Evolutionary conservation across 2,797 vertebrate species (phyloP).

Genomic region (Gallinago stenura): DNA sequence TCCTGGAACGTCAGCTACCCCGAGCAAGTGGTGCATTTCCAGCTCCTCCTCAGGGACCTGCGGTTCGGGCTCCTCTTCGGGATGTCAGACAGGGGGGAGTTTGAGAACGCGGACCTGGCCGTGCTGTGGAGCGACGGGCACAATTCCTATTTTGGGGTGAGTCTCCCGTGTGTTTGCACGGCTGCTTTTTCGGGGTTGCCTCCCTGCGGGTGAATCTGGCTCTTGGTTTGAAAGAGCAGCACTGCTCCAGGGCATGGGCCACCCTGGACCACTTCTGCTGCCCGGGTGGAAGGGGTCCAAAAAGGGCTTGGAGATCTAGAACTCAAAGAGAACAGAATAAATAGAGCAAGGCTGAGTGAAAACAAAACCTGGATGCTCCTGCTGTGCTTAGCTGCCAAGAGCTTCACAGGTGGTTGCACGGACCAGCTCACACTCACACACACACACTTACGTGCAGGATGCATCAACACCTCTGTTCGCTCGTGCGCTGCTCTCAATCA

Average conservation of each 20-base stretch:
- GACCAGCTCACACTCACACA: background rate
- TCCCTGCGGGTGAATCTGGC: rapidly evolving
- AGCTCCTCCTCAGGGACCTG: conserved; percentile 80
- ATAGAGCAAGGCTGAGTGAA: background rate
- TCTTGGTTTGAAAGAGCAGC: rapidly evolving
- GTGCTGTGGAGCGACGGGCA: conserved; percentile 89
- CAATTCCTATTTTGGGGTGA: conserved; percentile 85
- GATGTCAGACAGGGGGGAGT: conserved; percentile 91
- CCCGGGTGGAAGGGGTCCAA: rapidly evolving
- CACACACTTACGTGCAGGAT: rapidly evolving
- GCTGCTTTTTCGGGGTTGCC: background rate
- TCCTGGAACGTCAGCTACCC: conserved; percentile 93
- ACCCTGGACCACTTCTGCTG: rapidly evolving
- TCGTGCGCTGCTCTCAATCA: background rate
- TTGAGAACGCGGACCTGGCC: conserved; percentile 88
- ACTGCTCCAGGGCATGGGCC: rapidly evolving
- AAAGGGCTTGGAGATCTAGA: background rate
- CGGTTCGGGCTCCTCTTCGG: conserved; percentile 88
- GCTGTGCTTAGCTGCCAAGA: background rate
- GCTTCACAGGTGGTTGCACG: background rate
- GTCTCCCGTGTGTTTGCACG: background rate
- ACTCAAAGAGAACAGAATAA: background rate
- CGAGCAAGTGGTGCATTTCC: conserved; percentile 83
- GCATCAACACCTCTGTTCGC: background rate
- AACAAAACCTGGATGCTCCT: background rate